phyloP scores from a whole-genome alignment of 2,888 invertebrate genomes.

The Cepaea hortensis region DNA sequence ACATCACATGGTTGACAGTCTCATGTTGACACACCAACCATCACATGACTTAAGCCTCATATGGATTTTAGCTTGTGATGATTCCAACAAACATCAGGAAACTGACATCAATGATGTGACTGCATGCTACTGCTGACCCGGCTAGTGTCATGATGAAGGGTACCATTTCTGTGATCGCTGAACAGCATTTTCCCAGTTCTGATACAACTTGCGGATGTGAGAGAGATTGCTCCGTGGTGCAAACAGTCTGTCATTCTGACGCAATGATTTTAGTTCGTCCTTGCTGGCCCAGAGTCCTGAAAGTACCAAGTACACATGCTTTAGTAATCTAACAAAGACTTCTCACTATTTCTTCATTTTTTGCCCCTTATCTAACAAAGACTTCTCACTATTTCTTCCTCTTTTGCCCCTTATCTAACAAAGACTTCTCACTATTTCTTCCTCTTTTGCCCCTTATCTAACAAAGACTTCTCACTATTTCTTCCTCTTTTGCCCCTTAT shows the following conservation, averaged over 20 bases:
- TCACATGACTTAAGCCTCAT: background rate
- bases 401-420: too few species aligned
- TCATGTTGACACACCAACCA: background rate
- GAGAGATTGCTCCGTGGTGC: slow-evolving; percentile 75
- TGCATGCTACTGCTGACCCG: background rate
- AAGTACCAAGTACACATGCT: slow-evolving; percentile 11
- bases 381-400: too few species aligned
- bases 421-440: too few species aligned
- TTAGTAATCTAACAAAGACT: too few species aligned
- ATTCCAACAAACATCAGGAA: background rate
- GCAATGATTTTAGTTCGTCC: slow-evolving; percentile 81
- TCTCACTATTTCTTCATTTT: too few species aligned
- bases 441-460: too few species aligned
- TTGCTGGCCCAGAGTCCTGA: slow-evolving; percentile 85
- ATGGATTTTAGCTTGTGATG: background rate
- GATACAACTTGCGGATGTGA: slow-evolving; percentile 72
- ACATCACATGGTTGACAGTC: background rate
- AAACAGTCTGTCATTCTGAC: slow-evolving; percentile 82
- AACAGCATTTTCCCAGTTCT: slow-evolving; percentile 81
- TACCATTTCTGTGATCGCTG: slow-evolving; percentile 81
- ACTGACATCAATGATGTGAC: background rate
- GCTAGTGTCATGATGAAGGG: background rate
- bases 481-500: too few species aligned
- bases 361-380: too few species aligned
- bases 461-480: too few species aligned